A percentile compares a stretch with the other conserved stretches of the same genome.
phyloP scores from a whole-genome alignment of 2,888 invertebrate genomes.

The Scaptomyza reducta region DNA sequence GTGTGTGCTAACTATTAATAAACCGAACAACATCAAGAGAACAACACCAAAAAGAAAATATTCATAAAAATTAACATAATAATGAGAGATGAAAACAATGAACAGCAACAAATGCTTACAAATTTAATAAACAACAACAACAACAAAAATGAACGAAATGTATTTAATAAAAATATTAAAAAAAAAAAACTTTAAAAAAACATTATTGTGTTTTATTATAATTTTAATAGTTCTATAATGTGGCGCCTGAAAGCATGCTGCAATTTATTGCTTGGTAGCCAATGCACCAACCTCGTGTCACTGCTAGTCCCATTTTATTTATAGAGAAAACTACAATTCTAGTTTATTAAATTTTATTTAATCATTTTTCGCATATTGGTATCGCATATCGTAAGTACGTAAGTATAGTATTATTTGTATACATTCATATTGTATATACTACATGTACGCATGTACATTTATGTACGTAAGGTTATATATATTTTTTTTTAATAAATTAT shows the following conservation, averaged over 20 bases:
- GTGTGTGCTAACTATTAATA: constrained; percentile 35
- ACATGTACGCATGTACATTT: constrained; percentile 20
- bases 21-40: constrained; percentile 26
- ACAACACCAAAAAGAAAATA: constrained; percentile 29
- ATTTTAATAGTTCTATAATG: too few species aligned
- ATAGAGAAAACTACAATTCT: background rate
- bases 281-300: background rate
- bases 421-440: constrained; percentile 25
- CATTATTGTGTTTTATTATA: background rate
- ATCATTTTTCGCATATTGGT: constrained; percentile 61
- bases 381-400: constrained; percentile 54
- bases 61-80: constrained; percentile 33
- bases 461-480: constrained; percentile 35
- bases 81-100: constrained; percentile 61
- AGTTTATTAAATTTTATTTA: constrained; percentile 54
- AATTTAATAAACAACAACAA: constrained; percentile 49
- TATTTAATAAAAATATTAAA: constrained; percentile 74
- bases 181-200: constrained; percentile 44
- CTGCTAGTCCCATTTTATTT: background rate
- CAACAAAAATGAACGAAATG: constrained; percentile 67
- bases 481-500: constrained; percentile 65
- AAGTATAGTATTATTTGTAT: constrained; percentile 31
- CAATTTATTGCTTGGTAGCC: background rate
- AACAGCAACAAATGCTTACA: constrained; percentile 61
- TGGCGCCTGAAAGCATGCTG: background rate